Base-by-base conservation (phyloP, 2,888 invertebrate species). In the Stictocephala bisonia region DNA sequence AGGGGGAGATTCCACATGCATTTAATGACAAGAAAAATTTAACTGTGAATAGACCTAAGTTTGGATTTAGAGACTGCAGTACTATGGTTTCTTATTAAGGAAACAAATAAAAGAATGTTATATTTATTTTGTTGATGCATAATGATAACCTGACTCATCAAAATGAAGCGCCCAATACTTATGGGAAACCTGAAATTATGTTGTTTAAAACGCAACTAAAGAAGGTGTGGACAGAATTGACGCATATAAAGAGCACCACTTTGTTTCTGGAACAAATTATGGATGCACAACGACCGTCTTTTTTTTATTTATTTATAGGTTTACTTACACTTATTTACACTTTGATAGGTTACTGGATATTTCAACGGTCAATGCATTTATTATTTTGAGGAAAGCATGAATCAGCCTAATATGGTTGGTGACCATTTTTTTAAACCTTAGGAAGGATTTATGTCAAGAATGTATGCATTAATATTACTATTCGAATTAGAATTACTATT, bases 341-440 rank as follows among this genome's bases (percentile, higher is more conserved):
- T n/a, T n/a, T n/a, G n/a, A n/a, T n/a, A n/a, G n/a, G 41, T 24
- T 77, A 35, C 56, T 78, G 40, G 74, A 77, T 69, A 68, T 77
- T 31, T 75, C 74, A 48, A 73, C 73, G 22, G 74, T 77, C 27
- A 77, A 78, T 44, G 31, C 56, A 27, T 56, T 71, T 44, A 26
- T 51, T n/a, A 51, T 51, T 51, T 51, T 51, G 26, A 51, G 22
- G 51, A 24, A 26, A 51, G 27, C 51, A 51, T 4, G 18, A 44
- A 15, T 24, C 26, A 26, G 20, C 26, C 6, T n/a, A n/a, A n/a
- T n/a, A 51, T 51, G 7, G 7, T n/a, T 26, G 51, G 15, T 26
- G 51, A 51, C 27, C 24, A 26, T 51, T 51, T 51, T 13, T 51
- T 24, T 26, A 51, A 27, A 51, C 26, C 51, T 27, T 51, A 2